A percentile compares a stretch with the other conserved stretches of the same genome.
Evolutionary conservation across 2,797 vertebrate species (phyloP).

Genomic region (Lepidocolaptes lacrymiger): DNA sequence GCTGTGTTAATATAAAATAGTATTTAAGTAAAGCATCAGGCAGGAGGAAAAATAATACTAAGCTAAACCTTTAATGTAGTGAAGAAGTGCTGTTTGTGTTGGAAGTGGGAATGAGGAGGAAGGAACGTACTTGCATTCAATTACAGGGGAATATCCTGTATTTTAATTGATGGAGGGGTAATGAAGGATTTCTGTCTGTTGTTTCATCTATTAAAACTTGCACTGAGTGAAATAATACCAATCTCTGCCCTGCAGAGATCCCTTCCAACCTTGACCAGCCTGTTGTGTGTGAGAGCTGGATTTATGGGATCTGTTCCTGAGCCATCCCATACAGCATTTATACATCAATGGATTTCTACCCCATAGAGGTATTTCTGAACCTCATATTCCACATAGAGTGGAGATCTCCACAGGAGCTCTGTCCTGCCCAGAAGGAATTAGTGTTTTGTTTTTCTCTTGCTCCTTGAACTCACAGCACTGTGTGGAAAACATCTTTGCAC

Average conservation of each 20-base stretch:
- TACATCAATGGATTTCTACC: neutral
- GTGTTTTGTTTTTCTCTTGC: neutral
- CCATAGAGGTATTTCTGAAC: neutral
- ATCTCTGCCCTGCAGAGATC: neutral
- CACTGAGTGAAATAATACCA: neutral
- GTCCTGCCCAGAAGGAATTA: neutral
- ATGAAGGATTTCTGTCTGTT: neutral
- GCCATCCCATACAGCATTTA: neutral
- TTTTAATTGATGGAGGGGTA: neutral
- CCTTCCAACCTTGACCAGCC: neutral
- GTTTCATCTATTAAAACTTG: neutral
- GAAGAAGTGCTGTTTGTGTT: neutral
- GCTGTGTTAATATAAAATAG: neutral
- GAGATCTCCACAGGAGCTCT: neutral
- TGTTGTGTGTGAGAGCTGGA: neutral
- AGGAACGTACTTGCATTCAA: neutral
- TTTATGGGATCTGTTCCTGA: neutral
- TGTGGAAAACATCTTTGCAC: neutral
- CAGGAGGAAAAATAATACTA: neutral
- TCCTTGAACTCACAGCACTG: accelerated
- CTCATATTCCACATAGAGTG: neutral
- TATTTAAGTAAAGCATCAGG: neutral
- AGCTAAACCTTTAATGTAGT: neutral
- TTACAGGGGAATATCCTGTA: neutral
- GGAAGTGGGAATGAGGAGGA: neutral